Evolutionary conservation across 2,888 invertebrate genomes (phyloP), one percentile per base, ranked within the genome.

Genomic region (Galerucella pusilla): DNA sequence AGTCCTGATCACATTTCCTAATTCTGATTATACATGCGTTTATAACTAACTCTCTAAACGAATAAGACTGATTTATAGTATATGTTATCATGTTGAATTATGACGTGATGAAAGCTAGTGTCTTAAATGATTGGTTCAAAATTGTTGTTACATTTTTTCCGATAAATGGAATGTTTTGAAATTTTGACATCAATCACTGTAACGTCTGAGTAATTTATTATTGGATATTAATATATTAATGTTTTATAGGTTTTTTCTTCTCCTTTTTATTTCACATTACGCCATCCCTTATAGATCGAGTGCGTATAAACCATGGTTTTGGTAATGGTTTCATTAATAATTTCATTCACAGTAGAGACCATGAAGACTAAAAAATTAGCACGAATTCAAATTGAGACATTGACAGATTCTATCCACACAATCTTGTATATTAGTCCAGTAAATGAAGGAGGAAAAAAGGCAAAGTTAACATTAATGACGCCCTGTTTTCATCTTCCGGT

Each of bases 101-200:
- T 61, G 20, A 59, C 59, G 25, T 59, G 59, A 61, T 61, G 61
- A 28, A 61, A 61, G 14, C 25, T 28, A 61, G 61, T 35, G 61
- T 61, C 61, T 35, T 61, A 61, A 61, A 61, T 14, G 12, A 61
- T 61, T 61, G n/a, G 20, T 57, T 10, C 14, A 57, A n/a, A 57
- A 57, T n/a, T 2, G 1, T 57, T 14, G 10, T 2, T 20, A 57
- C 57, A 57, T 20, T 49, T 49, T 49, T 12, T 12, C 14, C 49
- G 57, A 57, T 20, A 57, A 14, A 57, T 42, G 2, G 28, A 60
- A 60, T 25, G n/a, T 60, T 60, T 25, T 5, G 7, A 42, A 42
- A 42, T 42, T 52, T 52, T 52, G n/a, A n/a, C 14, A 52, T 52
- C n/a, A 52, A n/a, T 52, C n/a, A n/a, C 52, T 7, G 14, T n/a